Conservation (phyloP, 2,113 vertebrate species). For the Spheniscus mendiculus region DNA sequence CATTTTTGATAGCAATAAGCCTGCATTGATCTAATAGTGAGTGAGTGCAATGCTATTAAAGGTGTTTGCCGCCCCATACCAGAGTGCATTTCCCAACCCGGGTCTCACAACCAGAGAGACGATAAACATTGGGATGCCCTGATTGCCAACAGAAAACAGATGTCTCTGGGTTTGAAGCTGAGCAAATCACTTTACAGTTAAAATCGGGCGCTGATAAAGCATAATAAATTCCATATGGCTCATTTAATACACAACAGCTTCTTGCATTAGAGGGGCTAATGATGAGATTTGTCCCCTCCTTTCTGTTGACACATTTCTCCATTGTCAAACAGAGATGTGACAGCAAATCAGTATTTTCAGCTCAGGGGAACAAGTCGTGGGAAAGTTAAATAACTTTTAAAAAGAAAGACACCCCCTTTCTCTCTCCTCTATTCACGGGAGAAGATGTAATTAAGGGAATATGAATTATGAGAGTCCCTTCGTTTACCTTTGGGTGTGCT, state of each 20-base stretch:
- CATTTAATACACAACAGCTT: conserved; percentile 97
- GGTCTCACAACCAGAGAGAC: conserved; percentile 96
- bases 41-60: conserved; percentile 97
- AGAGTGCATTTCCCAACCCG: conserved; percentile 92
- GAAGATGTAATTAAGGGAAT: conserved; percentile 83
- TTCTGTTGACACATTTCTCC: conserved; percentile 98
- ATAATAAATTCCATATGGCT: conserved; percentile 99
- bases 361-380: conserved; percentile 88
- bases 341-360: conserved; percentile 84
- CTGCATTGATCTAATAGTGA: conserved; percentile 97
- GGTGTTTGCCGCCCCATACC: conserved; percentile 88
- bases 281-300: conserved; percentile 81
- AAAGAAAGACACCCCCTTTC: conserved; percentile 73
- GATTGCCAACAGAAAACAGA: conserved; percentile 96
- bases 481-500: conserved; percentile 77
- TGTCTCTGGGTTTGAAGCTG: conserved; percentile 90
- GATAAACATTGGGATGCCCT: conserved; percentile 90
- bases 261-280: conserved; percentile 86
- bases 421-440: conserved; percentile 69
- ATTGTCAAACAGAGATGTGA: conserved; percentile 90
- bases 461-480: conserved; percentile 81
- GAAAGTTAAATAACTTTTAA: conserved; percentile 98
- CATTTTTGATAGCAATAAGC: conserved; percentile 98
- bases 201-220: conserved; percentile 98
- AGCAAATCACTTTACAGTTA: conserved; percentile 99